Percentiles rank a stretch among this genome's conserved stretches.
phyloP scores from a whole-genome alignment of 2,797 vertebrate genomes.

The Poecile montanus region DNA sequence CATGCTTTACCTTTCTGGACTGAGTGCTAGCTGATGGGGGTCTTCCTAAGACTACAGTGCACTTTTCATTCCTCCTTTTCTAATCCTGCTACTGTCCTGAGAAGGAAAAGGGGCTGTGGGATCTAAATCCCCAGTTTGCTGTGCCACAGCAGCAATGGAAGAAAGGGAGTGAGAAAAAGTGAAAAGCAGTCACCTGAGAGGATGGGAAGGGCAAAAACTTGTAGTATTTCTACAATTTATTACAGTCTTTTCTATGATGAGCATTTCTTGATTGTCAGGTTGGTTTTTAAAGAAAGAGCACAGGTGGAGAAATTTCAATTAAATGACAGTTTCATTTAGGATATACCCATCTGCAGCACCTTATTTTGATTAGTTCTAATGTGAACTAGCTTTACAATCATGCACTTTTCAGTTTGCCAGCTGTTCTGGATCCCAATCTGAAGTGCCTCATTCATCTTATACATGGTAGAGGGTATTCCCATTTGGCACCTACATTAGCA shows the following conservation, averaged over 20 bases:
- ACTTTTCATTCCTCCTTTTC: neutral
- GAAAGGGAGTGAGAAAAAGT: neutral
- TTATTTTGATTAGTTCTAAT: constrained; percentile 28
- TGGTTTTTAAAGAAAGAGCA: neutral
- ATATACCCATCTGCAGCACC: neutral
- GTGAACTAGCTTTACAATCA: constrained; percentile 3
- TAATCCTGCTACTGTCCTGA: neutral
- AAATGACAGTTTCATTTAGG: neutral
- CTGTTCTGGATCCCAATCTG: neutral
- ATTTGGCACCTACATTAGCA: neutral
- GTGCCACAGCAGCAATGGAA: neutral
- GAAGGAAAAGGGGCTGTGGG: too few species aligned
- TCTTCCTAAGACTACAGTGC: neutral
- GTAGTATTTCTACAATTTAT: neutral
- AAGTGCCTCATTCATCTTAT: neutral
- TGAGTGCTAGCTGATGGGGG: neutral
- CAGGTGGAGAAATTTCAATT: neutral
- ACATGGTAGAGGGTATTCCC: constrained; percentile 10
- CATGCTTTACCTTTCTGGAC: neutral
- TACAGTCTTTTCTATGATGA: neutral
- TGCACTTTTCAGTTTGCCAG: constrained; percentile 4
- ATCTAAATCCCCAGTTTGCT: neutral
- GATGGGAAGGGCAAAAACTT: neutral
- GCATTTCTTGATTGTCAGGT: neutral
- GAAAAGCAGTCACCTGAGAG: neutral